A percentile compares a stretch with the other conserved stretches of the same genome.
Evolutionary conservation across 2,888 invertebrate species (phyloP).

Genomic region (Acronicta psi): DNA sequence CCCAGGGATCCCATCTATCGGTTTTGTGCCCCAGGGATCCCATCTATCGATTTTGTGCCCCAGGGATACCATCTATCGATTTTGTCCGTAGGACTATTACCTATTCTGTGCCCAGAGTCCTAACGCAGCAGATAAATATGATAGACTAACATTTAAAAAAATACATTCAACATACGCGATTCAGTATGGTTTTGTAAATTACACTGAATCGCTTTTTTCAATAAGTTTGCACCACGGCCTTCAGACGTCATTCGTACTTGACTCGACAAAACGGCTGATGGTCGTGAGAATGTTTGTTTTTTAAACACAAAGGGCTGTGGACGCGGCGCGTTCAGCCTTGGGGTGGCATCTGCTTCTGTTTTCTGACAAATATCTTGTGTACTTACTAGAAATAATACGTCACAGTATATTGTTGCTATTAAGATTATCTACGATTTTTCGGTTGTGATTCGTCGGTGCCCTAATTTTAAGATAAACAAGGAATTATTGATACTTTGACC

Average conservation of each 20-base stretch:
- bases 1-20: too few species aligned
- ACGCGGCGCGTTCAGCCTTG: constrained; percentile 28
- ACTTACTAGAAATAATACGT: background rate
- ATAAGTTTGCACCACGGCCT: constrained; percentile 6
- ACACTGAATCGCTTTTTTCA: background rate
- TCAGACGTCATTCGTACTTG: constrained; percentile 36
- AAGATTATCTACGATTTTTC: background rate
- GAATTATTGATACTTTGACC: too few species aligned
- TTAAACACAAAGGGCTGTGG: constrained; percentile 50
- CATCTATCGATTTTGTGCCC: too few species aligned
- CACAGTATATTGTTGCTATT: constrained; percentile 1
- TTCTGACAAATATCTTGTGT: constrained; percentile 11
- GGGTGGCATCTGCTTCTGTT: constrained; percentile 19
- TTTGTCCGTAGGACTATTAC: too few species aligned
- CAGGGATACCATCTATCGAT: too few species aligned
- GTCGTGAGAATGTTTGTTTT: constrained; percentile 65
- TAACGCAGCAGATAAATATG: too few species aligned
- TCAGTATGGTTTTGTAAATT: background rate
- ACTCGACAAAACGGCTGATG: constrained; percentile 56
- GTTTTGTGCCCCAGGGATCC: too few species aligned
- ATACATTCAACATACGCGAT: too few species aligned
- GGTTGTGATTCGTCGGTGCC: too few species aligned
- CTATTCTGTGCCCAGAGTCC: too few species aligned
- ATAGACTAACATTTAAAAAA: too few species aligned
- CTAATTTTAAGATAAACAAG: too few species aligned